phyloP scores from a whole-genome alignment of 2,888 invertebrate species.

The Heliconius charithonia region DNA sequence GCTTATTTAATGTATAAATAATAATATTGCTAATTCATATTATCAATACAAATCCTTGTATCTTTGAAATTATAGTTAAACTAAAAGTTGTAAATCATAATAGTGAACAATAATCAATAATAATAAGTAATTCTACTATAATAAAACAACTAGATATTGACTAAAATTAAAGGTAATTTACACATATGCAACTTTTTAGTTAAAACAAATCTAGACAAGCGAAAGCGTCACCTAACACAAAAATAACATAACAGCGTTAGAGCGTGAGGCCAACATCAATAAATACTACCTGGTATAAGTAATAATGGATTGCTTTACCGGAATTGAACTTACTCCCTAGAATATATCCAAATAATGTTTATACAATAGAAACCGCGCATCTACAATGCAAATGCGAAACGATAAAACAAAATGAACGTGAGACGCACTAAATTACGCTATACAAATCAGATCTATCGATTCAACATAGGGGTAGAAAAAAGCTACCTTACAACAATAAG shows the following conservation, averaged over 20 bases:
- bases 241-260: constrained; percentile 35
- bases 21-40: background rate
- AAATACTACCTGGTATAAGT: constrained; percentile 70
- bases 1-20: background rate
- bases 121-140: background rate
- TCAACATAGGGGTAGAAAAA: constrained; percentile 77
- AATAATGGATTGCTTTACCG: constrained; percentile 73
- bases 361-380: constrained; percentile 68
- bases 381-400: constrained; percentile 75
- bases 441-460: constrained; percentile 75
- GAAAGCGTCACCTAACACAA: constrained; percentile 18
- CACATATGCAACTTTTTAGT: background rate
- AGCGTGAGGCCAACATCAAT: constrained; percentile 41
- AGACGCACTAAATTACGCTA: constrained; percentile 61
- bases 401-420: constrained; percentile 68
- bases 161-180: background rate
- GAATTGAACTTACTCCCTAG: constrained; percentile 65
- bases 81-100: background rate
- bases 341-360: constrained; percentile 55
- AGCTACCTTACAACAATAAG: constrained; percentile 83
- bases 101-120: background rate
- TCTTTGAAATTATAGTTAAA: background rate
- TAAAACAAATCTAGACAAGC: background rate
- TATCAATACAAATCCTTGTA: background rate
- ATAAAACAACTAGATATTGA: background rate